Percentiles rank a stretch among this genome's conserved stretches.
These are phyloP conservation scores for Ardeotis arabs DNA, from an alignment of 2,113 vertebrate genomes.

Conservation along the genomic window DNA sequence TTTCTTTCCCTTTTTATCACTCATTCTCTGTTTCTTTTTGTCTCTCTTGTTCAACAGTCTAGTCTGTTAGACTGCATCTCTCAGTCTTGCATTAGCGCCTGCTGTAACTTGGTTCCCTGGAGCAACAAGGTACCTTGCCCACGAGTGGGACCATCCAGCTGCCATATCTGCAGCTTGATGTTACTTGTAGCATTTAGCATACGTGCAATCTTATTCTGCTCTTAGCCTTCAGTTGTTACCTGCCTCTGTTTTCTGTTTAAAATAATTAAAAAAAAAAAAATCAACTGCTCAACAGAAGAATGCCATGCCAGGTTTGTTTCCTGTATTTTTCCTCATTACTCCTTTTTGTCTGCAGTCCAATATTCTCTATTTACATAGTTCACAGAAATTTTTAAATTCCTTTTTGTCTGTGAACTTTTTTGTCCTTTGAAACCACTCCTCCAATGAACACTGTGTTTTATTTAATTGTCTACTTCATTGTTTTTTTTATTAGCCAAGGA, in stretches of 20 bases:
- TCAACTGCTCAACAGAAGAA: neutral
- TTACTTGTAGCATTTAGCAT: constrained; percentile 23
- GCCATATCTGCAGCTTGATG: constrained; percentile 29
- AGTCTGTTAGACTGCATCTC: constrained; percentile 79
- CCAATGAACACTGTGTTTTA: neutral
- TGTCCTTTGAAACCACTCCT: neutral
- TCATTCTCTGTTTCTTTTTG: constrained; percentile 65
- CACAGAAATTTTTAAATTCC: neutral
- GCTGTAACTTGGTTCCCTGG: constrained; percentile 83
- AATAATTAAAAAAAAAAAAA: neutral
- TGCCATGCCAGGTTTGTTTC: neutral
- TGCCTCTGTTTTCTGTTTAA: neutral
- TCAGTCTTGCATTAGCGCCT: constrained; percentile 83
- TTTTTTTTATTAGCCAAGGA: neutral
- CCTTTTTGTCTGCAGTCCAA: neutral
- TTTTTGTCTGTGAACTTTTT: neutral
- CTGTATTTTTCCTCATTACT: neutral
- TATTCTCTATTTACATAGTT: neutral
- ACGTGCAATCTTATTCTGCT: neutral
- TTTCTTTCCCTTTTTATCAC: constrained; percentile 39
- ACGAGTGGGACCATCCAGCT: constrained; percentile 47
- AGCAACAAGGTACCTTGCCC: constrained; percentile 79
- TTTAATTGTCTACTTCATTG: neutral
- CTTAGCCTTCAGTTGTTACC: neutral
- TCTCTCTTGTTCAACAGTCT: constrained; percentile 68